A percentile compares a stretch with the other conserved stretches of the same genome.
Conservation (phyloP, 1,140 invertebrate species). For the roundworm (Caenorhabditis elegans) region DNA sequence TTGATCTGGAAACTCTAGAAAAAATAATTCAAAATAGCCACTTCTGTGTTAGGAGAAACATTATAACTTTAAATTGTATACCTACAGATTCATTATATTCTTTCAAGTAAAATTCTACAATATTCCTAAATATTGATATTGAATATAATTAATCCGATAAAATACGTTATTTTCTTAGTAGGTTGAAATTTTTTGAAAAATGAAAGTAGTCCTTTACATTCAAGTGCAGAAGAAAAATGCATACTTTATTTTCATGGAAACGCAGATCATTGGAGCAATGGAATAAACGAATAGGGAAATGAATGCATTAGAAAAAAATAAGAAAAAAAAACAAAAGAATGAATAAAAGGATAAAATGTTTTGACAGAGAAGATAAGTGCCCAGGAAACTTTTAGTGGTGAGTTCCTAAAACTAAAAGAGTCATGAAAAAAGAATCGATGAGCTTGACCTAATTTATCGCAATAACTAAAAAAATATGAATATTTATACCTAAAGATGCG, state of each 20-base stretch:
- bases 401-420: not conserved
- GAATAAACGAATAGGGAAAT: not conserved
- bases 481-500: too few species aligned
- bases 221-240: slow-evolving; percentile 47
- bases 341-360: not conserved
- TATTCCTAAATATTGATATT: too few species aligned
- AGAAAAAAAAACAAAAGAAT: not conserved
- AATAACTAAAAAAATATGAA: not conserved
- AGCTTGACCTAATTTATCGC: not conserved
- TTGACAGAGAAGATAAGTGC: slow-evolving; percentile 2
- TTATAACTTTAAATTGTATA: too few species aligned
- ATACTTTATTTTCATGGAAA: not conserved
- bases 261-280: not conserved
- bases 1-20: too few species aligned
- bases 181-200: too few species aligned
- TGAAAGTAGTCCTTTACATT: not conserved
- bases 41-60: too few species aligned
- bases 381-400: slow-evolving; percentile 15
- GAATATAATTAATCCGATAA: too few species aligned
- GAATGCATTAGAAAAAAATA: not conserved
- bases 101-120: too few species aligned
- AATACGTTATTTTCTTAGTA: too few species aligned
- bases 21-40: too few species aligned
- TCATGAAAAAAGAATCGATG: not conserved
- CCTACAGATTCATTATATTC: too few species aligned